A percentile compares a stretch with the other conserved stretches of the same genome.
These are phyloP conservation scores for Leptatherina wallacei DNA, from an alignment of 2,797 vertebrate species.

Conservation along the genomic window DNA sequence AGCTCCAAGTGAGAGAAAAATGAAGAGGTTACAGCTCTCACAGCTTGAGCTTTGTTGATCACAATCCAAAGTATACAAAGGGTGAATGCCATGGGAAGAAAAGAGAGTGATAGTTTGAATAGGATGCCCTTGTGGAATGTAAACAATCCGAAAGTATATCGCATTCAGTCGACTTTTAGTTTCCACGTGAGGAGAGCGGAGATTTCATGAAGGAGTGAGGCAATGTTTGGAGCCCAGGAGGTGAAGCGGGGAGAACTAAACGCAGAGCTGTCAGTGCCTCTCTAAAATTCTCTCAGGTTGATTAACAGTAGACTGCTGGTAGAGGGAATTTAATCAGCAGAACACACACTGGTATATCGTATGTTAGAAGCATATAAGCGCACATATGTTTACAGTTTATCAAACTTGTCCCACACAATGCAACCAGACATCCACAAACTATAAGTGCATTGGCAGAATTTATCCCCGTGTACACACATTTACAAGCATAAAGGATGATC, in stretches of 20 bases:
- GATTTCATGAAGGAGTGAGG: slow-evolving; percentile 24
- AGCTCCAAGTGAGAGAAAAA: slow-evolving; percentile 66
- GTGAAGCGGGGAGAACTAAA: slow-evolving; percentile 31
- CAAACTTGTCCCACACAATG: slow-evolving; percentile 18
- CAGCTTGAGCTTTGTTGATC: slow-evolving; percentile 55
- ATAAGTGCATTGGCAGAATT: slow-evolving; percentile 2
- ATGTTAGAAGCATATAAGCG: slow-evolving; percentile 3
- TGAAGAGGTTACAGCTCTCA: slow-evolving; percentile 61
- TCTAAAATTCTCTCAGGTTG: slow-evolving; percentile 29
- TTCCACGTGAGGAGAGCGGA: slow-evolving; percentile 34
- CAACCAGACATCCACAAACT: slow-evolving; percentile 34
- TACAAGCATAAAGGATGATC: slow-evolving; percentile 38
- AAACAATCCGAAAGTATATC: slow-evolving; percentile 49
- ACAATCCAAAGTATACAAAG: slow-evolving; percentile 58
- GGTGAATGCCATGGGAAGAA: slow-evolving; percentile 42
- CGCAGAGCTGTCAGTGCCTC: slow-evolving; percentile 53
- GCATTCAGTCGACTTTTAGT: slow-evolving; percentile 22
- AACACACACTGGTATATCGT: slow-evolving; percentile 18
- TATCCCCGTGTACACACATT: slow-evolving; percentile 10
- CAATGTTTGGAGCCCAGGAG: slow-evolving; percentile 18
- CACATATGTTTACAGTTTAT: slow-evolving; percentile 50
- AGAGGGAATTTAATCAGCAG: slow-evolving; percentile 27
- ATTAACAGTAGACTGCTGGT: slow-evolving; percentile 43
- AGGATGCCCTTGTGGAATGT: slow-evolving; percentile 54
- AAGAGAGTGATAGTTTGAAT: slow-evolving; percentile 56